Evolutionary conservation across 2,797 vertebrate species (phyloP).

Genomic region (Xerus rutilus): DNA sequence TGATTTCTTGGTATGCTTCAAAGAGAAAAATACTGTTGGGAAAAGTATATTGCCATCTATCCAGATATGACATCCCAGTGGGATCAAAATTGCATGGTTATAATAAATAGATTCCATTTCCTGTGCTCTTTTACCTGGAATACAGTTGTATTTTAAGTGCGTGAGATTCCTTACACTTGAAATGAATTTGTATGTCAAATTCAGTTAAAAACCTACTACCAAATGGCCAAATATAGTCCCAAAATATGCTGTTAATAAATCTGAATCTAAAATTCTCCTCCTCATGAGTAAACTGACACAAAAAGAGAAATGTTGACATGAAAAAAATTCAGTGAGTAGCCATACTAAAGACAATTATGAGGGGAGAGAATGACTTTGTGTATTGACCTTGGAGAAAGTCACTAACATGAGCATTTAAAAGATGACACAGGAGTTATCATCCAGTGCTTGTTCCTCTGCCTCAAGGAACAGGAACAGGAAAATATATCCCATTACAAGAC

Average conservation of each 20-base stretch:
- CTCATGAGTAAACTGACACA: not conserved
- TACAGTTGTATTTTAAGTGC: not conserved
- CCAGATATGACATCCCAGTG: not conserved
- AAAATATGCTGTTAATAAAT: not conserved
- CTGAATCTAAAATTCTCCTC: slow-evolving; percentile 5
- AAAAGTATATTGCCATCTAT: not conserved
- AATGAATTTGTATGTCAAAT: not conserved
- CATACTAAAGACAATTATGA: not conserved
- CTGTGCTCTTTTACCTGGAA: not conserved
- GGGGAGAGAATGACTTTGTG: not conserved
- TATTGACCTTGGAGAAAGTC: not conserved
- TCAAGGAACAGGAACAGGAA: not conserved
- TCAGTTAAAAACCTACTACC: not conserved
- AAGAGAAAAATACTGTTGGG: not conserved
- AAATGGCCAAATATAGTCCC: not conserved
- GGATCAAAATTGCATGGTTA: not conserved
- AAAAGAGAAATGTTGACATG: slow-evolving; percentile 47
- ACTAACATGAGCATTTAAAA: not conserved
- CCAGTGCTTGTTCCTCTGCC: not conserved
- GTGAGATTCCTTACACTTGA: not conserved
- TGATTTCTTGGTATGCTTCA: not conserved
- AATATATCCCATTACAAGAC: not conserved
- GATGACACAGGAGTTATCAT: not conserved
- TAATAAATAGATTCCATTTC: not conserved
- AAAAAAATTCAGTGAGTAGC: not conserved